Conservation (phyloP, 2,888 invertebrate genomes). For the Cephus pulcher region DNA sequence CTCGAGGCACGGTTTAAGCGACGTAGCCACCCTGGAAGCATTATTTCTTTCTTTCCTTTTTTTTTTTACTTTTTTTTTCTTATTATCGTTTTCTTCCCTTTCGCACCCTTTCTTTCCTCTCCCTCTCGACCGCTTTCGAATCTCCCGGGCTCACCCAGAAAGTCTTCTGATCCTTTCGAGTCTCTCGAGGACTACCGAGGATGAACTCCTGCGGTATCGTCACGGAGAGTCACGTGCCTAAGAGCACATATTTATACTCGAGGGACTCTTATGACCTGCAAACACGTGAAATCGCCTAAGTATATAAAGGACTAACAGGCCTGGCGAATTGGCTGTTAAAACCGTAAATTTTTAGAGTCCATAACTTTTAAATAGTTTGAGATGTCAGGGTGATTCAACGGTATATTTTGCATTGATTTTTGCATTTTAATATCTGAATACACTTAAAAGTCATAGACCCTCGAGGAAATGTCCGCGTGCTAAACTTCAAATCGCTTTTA, state of each 20-base stretch:
- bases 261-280: not conserved
- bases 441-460: too few relatives aligned
- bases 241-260: not conserved
- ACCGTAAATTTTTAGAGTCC: not conserved
- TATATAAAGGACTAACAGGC: not conserved
- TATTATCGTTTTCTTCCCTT: slow-evolving; percentile 14
- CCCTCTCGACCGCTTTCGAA: not conserved
- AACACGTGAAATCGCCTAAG: not conserved
- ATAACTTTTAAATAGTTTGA: not conserved
- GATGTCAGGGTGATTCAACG: not conserved
- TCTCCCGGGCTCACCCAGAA: not conserved
- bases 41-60: not conserved
- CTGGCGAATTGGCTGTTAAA: not conserved
- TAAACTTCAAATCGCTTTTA: too few relatives aligned
- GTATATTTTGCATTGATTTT: not conserved
- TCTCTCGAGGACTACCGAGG: not conserved
- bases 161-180: not conserved
- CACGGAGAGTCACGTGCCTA: not conserved
- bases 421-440: too few relatives aligned
- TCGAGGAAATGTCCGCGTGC: too few relatives aligned
- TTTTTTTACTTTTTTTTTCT: slow-evolving; percentile 22
- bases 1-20: not conserved
- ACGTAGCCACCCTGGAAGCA: not conserved
- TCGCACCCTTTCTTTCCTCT: not conserved
- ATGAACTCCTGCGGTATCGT: not conserved